Evolutionary conservation across 2,113 vertebrate genomes (phyloP), one percentile per base, ranked within the genome.

Genomic region (Rafetus swinhoei): DNA sequence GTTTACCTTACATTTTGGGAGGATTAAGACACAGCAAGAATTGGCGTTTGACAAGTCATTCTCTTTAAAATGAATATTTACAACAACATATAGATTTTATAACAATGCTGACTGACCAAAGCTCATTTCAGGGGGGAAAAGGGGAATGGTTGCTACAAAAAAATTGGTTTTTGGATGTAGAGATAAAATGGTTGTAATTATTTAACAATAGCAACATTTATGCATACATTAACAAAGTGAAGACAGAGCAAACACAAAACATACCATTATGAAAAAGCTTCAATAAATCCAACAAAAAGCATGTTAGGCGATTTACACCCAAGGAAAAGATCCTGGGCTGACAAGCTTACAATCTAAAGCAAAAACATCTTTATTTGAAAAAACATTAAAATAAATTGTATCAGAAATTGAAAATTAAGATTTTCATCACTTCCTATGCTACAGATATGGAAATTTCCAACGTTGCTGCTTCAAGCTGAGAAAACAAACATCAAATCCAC

Each of bases 161-260:
- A 0, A 2, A 7, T 5, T 22, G 0, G 6, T 0, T 6, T 62
- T 0, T 1, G 53, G 74, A 15, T 3, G 62, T 29, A 86, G 69
- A 24, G 50, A 35, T 3, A 2, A 18, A 77, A 8, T 0, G 1
- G n/a, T 7, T 19, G 0, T 55, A 81, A 45, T 18, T 69, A 69
- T 8, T 84, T 1, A 60, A 82, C 76, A n/a, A 11, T 1, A 2
- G 19, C 53, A 59, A 86, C 29, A 18, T 69, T 69, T n/a, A 69
- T 69, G 32, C 62, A 76, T 12, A 1, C 1, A 35, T 77, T 27
- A 22, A 69, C 35, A 69, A 54, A 93, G 32, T 7, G 10, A 52
- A 90, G 72, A 82, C 50, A 59, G 62, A 6, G 15, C 59, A 27
- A 50, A 85, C 59, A 60, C 25, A 74, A 74, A 65, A 0, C 32